phyloP scores from a whole-genome alignment of 2,113 vertebrate species.

The Nansenia antarctica region DNA sequence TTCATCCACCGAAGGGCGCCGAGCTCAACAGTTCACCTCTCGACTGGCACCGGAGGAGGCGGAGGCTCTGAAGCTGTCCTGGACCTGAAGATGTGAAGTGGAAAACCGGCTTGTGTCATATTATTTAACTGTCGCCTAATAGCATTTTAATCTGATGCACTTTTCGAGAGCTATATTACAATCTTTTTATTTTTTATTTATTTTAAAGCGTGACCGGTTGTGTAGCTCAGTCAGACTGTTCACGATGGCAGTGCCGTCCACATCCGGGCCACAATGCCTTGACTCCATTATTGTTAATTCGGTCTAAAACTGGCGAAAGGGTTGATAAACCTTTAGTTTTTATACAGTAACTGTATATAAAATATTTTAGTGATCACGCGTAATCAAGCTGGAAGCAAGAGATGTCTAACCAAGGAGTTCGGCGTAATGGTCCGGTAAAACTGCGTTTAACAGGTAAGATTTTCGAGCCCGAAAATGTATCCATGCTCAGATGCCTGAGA shows the following conservation, averaged over 20 bases:
- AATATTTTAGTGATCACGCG: slow-evolving; percentile 35
- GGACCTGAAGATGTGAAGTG: slow-evolving; percentile 51
- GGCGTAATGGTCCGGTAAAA: slow-evolving; percentile 94
- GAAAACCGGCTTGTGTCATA: slow-evolving; percentile 1
- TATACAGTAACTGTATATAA: slow-evolving; percentile 13
- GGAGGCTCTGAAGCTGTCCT: slow-evolving; percentile 25
- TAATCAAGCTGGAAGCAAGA: slow-evolving; percentile 54
- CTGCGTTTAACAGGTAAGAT: slow-evolving; percentile 92
- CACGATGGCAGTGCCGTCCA: slow-evolving; percentile 81
- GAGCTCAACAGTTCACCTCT: slow-evolving; percentile 46
- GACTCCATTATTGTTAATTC: slow-evolving; percentile 76
- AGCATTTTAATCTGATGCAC: slow-evolving; percentile 21
- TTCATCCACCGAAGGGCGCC: slow-evolving; percentile 34
- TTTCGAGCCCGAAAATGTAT: slow-evolving; percentile 48
- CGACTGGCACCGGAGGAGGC: slow-evolving; percentile 28
- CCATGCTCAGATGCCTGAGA: slow-evolving; percentile 8
- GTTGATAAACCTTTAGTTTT: slow-evolving; percentile 48
- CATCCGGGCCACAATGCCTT: slow-evolving; percentile 87
- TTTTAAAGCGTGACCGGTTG: slow-evolving; percentile 21
- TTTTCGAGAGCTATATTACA: slow-evolving; percentile 14
- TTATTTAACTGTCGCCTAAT: background rate
- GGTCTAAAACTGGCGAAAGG: slow-evolving; percentile 66
- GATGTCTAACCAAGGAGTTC: slow-evolving; percentile 94
- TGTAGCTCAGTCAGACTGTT: too few species aligned
- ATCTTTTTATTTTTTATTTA: slow-evolving; percentile 7